Base-by-base conservation (phyloP, 2,113 vertebrate genomes). In the Bubo blakistoni region DNA sequence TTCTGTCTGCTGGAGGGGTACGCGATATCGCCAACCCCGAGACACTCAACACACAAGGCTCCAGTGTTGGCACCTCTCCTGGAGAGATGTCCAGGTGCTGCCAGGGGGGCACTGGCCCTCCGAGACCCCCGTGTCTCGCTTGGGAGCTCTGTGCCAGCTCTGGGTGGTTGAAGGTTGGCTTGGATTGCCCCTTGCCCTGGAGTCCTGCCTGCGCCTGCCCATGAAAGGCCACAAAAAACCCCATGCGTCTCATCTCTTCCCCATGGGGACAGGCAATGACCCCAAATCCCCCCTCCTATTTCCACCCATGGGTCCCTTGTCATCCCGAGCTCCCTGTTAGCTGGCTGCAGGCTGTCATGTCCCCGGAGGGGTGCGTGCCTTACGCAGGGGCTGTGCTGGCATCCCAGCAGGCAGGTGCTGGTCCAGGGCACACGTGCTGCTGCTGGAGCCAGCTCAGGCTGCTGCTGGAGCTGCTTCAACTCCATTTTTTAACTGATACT, bases 1-100 rank as follows among this genome's bases (percentile, higher is more conserved):
- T 88, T 71, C n/a, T 47, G 22, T 34, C 40, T 69, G 27, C 24
- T 80, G 76, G 29, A n/a, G 32, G 9, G 9, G 27, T 2, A 7
- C 1, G 4, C 0, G 0, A 4, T 79, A 30, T n/a, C 40, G 40
- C 69, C 69, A 78, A 2, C 30, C 47, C 13, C 0, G 2, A 59
- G 52, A 47, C 12, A 8, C 26, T 67, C 0, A 1, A 59, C 34
- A 36, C 46, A 13, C 6, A 32, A n/a, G 54, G 36, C 63, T 84
- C 52, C 21, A 16, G 27, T 78, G 84, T 34, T 44, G 61, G 24
- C 51, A 54, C 14, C 10, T 81, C 14, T 42, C 3, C 3, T 3
- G 30, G 51, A 59, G 27, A 59, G 17, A 5, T 74, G 72, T 30
- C 52, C 76, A 52, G 65, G 3, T 0, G 0, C 14, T 58, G 42